Base-by-base conservation (phyloP, 2,797 vertebrate species). In the Gastrophryne carolinensis region DNA sequence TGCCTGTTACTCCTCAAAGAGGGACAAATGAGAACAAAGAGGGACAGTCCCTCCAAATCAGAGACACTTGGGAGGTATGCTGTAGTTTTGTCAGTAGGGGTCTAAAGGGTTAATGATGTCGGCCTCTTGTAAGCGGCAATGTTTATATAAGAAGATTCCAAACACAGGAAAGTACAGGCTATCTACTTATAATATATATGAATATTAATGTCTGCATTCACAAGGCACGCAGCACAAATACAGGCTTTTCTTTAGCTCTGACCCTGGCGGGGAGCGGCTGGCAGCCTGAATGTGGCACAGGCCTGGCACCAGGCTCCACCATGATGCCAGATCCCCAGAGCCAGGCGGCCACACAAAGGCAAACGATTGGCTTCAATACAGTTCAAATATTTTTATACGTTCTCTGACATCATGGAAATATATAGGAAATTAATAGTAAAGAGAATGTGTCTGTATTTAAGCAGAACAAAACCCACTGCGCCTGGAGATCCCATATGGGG, bases 81-180 rank as follows among this genome's bases (percentile, higher is more conserved):
- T n/a, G n/a, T n/a, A n/a, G n/a, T n/a, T n/a, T n/a, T n/a, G n/a
- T n/a, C n/a, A n/a, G n/a, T n/a, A n/a, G n/a, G n/a, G n/a, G n/a
- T n/a, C 8, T 7, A 58, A 39, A 49, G 68, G 54, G 70, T 73
- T 73, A 73, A 73, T 41, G 2, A 11, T n/a, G 19, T n/a, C 49
- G 30, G 34, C 66, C 52, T 37, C 66, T 56, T 41, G 24, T 65
- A 50, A 37, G 32, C 44, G 12, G 19, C 68, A 35, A 24, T 72
- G 69, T 72, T 72, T 50, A 72, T 72, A 61, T 61, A 61, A 50
- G 41, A n/a, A 35, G 69, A 72, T 72, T 72, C 69, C 56, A 35
- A 60, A 39, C 35, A 61, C 60, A 72, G 69, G 44, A 72, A 72
- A 72, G 69, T 50, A 72, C 69, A 72, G 61, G 39, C 69, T 72